A percentile compares a stretch with the other conserved stretches of the same genome.
Conservation (phyloP, 2,797 vertebrate genomes). For the Arctocebus calabarensis region DNA sequence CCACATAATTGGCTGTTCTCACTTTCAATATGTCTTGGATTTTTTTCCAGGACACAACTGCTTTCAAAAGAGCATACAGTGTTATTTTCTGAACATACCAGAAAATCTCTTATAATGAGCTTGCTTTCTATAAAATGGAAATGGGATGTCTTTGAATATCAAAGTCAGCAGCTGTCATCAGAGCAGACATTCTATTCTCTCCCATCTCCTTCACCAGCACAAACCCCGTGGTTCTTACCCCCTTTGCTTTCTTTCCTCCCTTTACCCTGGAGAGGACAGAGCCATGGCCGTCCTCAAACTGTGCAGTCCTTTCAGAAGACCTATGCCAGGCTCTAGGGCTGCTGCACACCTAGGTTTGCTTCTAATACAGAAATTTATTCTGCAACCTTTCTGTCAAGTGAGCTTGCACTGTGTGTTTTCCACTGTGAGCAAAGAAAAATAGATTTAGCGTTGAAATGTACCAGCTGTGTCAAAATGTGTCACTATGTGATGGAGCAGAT, state of each 20-base stretch:
- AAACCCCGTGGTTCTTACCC: fast-evolving
- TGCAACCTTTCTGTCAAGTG: constrained; percentile 82
- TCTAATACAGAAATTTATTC: constrained; percentile 81
- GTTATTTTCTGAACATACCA: constrained; percentile 22
- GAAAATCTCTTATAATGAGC: background rate
- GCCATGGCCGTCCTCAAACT: background rate
- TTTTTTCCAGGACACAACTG: background rate
- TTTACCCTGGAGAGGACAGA: background rate
- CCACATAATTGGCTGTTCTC: background rate
- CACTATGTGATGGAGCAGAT: constrained; percentile 78
- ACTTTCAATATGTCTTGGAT: background rate
- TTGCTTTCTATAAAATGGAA: background rate
- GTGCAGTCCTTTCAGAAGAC: background rate
- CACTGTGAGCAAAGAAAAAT: constrained; percentile 81
- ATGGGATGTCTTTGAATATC: background rate
- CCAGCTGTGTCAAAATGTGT: constrained; percentile 86
- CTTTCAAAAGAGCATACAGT: background rate
- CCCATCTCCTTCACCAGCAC: background rate
- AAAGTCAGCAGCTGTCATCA: background rate
- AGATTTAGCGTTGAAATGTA: constrained; percentile 85
- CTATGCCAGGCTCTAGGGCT: background rate
- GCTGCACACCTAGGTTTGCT: constrained; percentile 43
- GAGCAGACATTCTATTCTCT: background rate
- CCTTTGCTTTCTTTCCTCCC: background rate
- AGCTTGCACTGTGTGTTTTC: constrained; percentile 80